phyloP scores from a whole-genome alignment of 2,113 vertebrate species.

The Hemibagrus wyckioides region DNA sequence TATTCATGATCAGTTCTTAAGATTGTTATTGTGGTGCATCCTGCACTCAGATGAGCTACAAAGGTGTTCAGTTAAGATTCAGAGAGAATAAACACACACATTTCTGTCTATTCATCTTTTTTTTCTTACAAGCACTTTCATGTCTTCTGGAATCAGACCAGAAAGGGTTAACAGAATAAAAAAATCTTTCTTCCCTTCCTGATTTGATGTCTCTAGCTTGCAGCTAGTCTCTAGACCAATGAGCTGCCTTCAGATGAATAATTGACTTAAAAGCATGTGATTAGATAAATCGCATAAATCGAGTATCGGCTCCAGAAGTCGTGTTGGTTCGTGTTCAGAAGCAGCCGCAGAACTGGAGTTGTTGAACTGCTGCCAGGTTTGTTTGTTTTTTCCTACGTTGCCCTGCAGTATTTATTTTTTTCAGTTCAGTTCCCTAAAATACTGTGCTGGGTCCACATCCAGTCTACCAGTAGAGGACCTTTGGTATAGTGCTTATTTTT shows the following conservation, averaged over 20 bases:
- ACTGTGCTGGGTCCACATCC: not conserved
- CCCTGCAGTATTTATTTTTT: not conserved
- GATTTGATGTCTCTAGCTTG: not conserved
- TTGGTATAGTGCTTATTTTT: not conserved
- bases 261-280: not conserved
- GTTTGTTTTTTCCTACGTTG: too few relatives aligned
- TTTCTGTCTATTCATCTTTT: not conserved
- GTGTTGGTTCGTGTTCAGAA: not conserved
- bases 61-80: not conserved
- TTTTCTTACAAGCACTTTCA: not conserved
- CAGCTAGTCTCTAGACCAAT: not conserved
- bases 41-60: not conserved
- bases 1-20: not conserved
- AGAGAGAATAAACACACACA: not conserved
- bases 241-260: conserved; percentile 1
- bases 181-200: not conserved
- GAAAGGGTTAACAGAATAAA: not conserved
- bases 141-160: not conserved
- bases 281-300: not conserved
- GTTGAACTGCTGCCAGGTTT: not conserved
- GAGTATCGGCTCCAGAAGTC: not conserved
- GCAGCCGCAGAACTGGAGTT: not conserved
- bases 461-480: not conserved
- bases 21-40: not conserved
- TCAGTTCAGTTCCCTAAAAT: not conserved